These are phyloP conservation scores for Arenaria interpres DNA, from an alignment of 2,113 vertebrate genomes.

Conservation along the genomic window DNA sequence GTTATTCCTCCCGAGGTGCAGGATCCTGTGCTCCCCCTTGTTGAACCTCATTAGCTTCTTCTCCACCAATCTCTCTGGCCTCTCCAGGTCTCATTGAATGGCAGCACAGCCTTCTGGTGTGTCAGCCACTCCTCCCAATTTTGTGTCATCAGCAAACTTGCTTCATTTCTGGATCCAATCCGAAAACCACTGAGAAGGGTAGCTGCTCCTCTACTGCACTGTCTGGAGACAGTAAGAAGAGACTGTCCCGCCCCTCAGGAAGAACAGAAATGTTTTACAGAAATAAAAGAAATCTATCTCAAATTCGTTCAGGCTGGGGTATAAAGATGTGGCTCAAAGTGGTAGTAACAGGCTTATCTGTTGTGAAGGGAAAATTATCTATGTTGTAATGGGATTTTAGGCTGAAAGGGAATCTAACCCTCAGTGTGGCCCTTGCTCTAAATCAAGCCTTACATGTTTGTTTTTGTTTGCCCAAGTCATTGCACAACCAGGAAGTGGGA, in stretches of 20 bases:
- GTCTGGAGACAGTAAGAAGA: not conserved
- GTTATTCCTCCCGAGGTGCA: not conserved
- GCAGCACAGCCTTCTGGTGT: not conserved
- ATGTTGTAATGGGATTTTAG: not conserved
- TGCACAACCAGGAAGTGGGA: slow-evolving; percentile 35
- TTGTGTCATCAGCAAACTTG: not conserved
- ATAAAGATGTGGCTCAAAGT: not conserved
- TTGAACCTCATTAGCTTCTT: not conserved
- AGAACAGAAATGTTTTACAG: not conserved
- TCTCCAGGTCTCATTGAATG: not conserved
- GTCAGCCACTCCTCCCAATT: not conserved
- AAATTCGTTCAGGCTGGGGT: not conserved
- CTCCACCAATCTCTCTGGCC: not conserved
- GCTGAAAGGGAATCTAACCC: not conserved
- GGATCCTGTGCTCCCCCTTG: not conserved
- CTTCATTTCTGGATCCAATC: not conserved
- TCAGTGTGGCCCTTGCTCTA: not conserved
- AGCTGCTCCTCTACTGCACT: not conserved
- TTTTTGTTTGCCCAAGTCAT: slow-evolving; percentile 34
- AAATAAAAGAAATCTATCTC: not conserved
- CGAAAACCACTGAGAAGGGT: not conserved
- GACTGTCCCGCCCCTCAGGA: not conserved
- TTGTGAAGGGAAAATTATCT: not conserved
- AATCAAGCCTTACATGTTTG: not conserved
- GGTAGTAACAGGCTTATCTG: not conserved